phyloP scores from a whole-genome alignment of 2,888 invertebrate species.

The Sthenelais limicola region DNA sequence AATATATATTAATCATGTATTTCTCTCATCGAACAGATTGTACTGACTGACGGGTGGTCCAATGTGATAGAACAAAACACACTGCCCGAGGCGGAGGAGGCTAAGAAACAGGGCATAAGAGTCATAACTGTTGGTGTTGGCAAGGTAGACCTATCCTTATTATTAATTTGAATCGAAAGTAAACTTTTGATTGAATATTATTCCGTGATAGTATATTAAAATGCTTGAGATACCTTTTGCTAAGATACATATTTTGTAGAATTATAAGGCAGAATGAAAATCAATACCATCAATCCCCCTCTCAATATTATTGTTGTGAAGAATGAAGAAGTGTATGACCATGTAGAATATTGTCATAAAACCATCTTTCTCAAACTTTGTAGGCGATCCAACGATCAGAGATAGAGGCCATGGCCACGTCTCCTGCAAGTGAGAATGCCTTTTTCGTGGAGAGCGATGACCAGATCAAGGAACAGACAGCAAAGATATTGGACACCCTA shows the following conservation, averaged over 20 bases:
- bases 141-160: neutral
- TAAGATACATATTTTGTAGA: too few relatives aligned
- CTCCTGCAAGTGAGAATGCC: conserved; percentile 33
- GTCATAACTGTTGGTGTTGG: conserved; percentile 61
- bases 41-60: conserved; percentile 64
- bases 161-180: neutral
- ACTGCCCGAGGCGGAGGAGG: conserved; percentile 56
- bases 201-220: too few relatives aligned
- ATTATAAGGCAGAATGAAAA: too few relatives aligned
- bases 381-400: neutral
- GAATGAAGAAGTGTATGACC: too few relatives aligned
- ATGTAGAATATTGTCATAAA: too few relatives aligned
- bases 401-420: conserved; percentile 38
- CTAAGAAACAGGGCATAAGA: conserved; percentile 58
- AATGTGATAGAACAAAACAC: conserved; percentile 62
- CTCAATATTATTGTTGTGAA: too few relatives aligned
- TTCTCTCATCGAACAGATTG: too few relatives aligned
- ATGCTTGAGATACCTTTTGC: too few relatives aligned
- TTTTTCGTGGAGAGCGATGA: conserved; percentile 14
- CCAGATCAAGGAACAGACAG: conserved; percentile 36
- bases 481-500: conserved; percentile 38
- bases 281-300: too few relatives aligned
- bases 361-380: too few relatives aligned
- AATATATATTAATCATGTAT: too few relatives aligned
- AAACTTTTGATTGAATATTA: too few relatives aligned